Percentiles rank a stretch among this genome's conserved stretches.
Conservation (phyloP, 2,888 invertebrate species). For the Eledone cirrhosa region DNA sequence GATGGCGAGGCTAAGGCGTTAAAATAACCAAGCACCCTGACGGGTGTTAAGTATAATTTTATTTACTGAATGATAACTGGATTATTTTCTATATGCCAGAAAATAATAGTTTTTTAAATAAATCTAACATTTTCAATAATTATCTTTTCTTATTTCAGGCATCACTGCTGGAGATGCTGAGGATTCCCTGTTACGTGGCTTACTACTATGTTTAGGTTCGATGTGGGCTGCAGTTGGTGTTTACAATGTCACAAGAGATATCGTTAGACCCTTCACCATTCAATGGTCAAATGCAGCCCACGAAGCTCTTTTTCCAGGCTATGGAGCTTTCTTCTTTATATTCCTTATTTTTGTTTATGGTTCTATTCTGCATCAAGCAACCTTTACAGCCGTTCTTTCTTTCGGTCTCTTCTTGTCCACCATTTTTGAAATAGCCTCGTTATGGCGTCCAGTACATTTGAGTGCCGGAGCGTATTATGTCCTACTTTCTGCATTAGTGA, state of each 20-base stretch:
- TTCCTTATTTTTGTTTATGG: constrained; percentile 41
- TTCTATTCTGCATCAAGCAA: constrained; percentile 37
- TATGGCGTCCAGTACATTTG: constrained; percentile 41
- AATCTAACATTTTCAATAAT: too few species aligned
- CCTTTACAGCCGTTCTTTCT: constrained; percentile 40
- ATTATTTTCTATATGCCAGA: too few species aligned
- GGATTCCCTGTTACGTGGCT: constrained; percentile 38
- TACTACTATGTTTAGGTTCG: constrained; percentile 40
- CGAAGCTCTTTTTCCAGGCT: constrained; percentile 44
- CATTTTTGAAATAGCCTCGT: constrained; percentile 42
- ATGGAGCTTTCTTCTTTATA: constrained; percentile 41
- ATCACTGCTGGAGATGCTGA: constrained; percentile 41
- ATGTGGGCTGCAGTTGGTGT: constrained; percentile 45
- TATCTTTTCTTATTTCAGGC: constrained; percentile 36
- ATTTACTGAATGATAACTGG: too few species aligned
- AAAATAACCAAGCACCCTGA: too few species aligned
- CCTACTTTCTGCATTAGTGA: constrained; percentile 37
- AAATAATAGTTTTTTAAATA: too few species aligned
- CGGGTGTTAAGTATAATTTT: too few species aligned
- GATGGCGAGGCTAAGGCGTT: too few species aligned
- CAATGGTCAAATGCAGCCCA: constrained; percentile 22
- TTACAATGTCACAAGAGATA: constrained; percentile 37
- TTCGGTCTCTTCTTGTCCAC: constrained; percentile 40
- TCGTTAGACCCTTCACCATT: neutral
- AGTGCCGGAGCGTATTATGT: constrained; percentile 45